Evolutionary conservation across 2,888 invertebrate species (phyloP).

Genomic region (Oxycera nigricornis): DNA sequence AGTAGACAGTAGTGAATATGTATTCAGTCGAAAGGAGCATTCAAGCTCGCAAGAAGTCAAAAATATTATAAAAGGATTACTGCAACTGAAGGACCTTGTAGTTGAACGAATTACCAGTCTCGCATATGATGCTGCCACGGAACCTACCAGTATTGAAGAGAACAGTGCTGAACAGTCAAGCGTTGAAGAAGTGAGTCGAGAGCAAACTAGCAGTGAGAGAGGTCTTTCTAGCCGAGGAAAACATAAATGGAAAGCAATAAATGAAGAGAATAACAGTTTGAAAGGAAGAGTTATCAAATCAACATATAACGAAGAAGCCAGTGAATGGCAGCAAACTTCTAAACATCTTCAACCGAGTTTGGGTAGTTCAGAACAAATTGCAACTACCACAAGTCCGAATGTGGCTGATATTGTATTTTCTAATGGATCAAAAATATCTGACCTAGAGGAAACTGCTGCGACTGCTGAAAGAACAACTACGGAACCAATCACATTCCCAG

Average conservation of each 20-base stretch:
- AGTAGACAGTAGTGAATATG: neutral
- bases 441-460: too few relatives aligned
- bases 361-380: too few relatives aligned
- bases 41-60: constrained; percentile 17
- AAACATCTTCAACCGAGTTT: too few relatives aligned
- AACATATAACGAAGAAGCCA: too few relatives aligned
- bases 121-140: neutral
- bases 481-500: neutral
- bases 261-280: too few relatives aligned
- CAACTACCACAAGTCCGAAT: too few relatives aligned
- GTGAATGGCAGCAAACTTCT: too few relatives aligned
- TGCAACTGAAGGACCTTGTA: constrained; percentile 24
- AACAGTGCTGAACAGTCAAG: neutral
- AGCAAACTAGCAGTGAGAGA: neutral
- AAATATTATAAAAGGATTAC: constrained; percentile 13
- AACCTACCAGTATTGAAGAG: neutral
- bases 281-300: too few relatives aligned
- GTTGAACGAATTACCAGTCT: neutral
- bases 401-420: too few relatives aligned
- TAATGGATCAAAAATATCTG: too few relatives aligned
- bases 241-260: too few relatives aligned
- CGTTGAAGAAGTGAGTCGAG: neutral
- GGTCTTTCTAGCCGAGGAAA: too few relatives aligned
- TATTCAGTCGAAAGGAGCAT: neutral
- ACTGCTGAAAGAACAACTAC: neutral